A percentile compares a stretch with the other conserved stretches of the same genome.
Evolutionary conservation across 2,888 invertebrate genomes (phyloP).

Genomic region (Diloba caeruleocephala): DNA sequence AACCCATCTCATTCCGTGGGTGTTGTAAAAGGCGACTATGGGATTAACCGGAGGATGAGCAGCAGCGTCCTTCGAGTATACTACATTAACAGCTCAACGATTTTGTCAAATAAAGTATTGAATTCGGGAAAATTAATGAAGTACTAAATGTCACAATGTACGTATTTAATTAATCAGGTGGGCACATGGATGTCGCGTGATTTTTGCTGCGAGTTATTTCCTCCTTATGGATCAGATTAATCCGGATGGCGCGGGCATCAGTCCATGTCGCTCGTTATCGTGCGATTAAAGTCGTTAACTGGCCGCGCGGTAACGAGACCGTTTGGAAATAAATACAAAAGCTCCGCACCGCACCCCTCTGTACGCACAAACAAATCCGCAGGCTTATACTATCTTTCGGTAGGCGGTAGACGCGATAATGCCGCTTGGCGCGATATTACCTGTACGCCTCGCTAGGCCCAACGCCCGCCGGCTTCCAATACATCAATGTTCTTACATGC

Average conservation of each 20-base stretch:
- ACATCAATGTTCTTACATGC: constrained; percentile 1
- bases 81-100: too few relatives aligned
- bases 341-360: not conserved
- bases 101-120: too few relatives aligned
- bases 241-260: not conserved
- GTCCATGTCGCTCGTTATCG: constrained; percentile 43
- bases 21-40: too few relatives aligned
- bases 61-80: too few relatives aligned
- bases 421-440: too few relatives aligned
- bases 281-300: constrained; percentile 55
- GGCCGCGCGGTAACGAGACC: constrained; percentile 5
- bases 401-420: not conserved
- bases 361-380: not conserved
- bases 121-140: too few relatives aligned
- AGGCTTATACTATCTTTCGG: not conserved
- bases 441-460: too few relatives aligned
- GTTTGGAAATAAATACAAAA: constrained; percentile 12
- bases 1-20: too few relatives aligned
- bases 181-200: not conserved
- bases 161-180: not conserved
- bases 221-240: constrained; percentile 3
- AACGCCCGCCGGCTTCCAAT: too few relatives aligned
- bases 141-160: not conserved
- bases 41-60: too few relatives aligned
- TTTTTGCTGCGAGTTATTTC: not conserved